Evolutionary conservation across 2,888 invertebrate genomes (phyloP).

Genomic region (Zygothrica quintamaculata): DNA sequence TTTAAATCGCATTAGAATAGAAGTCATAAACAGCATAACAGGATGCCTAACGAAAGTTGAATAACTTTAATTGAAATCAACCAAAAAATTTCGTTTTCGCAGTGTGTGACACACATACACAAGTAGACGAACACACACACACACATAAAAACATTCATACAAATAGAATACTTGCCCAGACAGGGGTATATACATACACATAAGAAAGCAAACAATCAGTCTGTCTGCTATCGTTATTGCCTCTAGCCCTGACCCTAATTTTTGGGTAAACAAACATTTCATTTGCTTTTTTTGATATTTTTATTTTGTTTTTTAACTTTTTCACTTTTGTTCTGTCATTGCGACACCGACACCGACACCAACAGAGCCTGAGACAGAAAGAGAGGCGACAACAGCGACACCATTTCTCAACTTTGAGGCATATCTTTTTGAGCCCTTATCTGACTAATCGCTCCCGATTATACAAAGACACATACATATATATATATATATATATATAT

Average conservation of each 20-base stretch:
- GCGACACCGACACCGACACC: conserved; percentile 25
- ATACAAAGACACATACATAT: not conserved
- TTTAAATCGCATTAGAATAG: conserved; percentile 76
- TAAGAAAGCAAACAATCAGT: conserved; percentile 36
- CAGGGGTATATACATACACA: too few relatives aligned
- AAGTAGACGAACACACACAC: conserved; percentile 25
- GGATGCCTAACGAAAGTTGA: conserved; percentile 11
- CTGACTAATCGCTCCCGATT: conserved; percentile 44
- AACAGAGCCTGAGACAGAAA: too few relatives aligned
- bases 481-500: too few relatives aligned
- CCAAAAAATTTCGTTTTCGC: conserved; percentile 67
- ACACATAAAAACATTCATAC: conserved; percentile 25
- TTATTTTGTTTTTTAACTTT: conserved; percentile 22
- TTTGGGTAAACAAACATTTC: conserved; percentile 66
- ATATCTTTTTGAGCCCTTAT: conserved; percentile 60
- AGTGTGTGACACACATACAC: conserved; percentile 70
- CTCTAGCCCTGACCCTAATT: conserved; percentile 77
- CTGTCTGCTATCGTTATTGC: conserved; percentile 40
- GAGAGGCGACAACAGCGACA: conserved; percentile 11
- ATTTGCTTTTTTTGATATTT: conserved; percentile 25
- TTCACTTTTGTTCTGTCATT: conserved; percentile 46
- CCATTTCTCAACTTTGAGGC: conserved; percentile 28
- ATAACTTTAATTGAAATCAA: conserved; percentile 46
- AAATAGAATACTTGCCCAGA: conserved; percentile 29
- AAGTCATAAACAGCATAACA: conserved; percentile 53